phyloP scores from a whole-genome alignment of 2,113 vertebrate genomes.

The Harpagus bidentatus region DNA sequence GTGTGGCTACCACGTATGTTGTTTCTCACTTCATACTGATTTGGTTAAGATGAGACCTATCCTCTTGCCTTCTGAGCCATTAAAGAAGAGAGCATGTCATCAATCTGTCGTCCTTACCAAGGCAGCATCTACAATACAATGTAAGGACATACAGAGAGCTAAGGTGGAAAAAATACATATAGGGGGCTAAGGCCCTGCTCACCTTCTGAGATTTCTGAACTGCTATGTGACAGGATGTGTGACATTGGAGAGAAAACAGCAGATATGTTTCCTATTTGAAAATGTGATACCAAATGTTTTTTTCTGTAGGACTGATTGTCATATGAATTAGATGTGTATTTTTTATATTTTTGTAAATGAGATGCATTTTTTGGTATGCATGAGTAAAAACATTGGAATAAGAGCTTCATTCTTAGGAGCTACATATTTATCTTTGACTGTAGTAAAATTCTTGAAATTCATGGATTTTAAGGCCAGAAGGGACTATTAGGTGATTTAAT shows the following conservation, averaged over 20 bases:
- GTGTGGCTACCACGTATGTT: accelerated
- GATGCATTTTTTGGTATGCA: not conserved
- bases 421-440: not conserved
- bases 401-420: not conserved
- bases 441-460: not conserved
- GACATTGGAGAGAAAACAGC: not conserved
- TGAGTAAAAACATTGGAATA: not conserved
- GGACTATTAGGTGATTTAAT: not conserved
- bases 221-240: not conserved
- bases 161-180: not conserved
- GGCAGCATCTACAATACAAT: not conserved
- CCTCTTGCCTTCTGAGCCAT: not conserved
- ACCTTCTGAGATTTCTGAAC: not conserved
- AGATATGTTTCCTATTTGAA: not conserved
- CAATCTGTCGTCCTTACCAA: not conserved
- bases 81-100: not conserved
- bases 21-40: not conserved
- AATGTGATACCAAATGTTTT: not conserved
- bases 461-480: not conserved
- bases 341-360: not conserved
- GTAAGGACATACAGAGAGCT: not conserved
- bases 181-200: not conserved
- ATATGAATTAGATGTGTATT: not conserved
- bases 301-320: not conserved
- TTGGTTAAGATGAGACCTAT: not conserved